Conservation (phyloP, 2,888 invertebrate species). For the Lochmaea crataegi region DNA sequence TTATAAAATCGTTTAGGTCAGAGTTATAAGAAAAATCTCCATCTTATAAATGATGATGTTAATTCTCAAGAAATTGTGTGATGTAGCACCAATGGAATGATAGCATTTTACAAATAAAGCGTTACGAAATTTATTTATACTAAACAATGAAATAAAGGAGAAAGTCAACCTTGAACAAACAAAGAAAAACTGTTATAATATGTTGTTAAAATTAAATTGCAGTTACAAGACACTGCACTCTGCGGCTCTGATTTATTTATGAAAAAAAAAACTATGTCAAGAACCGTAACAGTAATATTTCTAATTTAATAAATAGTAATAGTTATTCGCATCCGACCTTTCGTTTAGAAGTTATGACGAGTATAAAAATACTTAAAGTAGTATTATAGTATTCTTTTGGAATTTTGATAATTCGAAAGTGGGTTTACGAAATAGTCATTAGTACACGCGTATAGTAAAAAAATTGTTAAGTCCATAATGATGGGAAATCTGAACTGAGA, state of each 20-base stretch:
- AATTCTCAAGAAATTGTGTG: background rate
- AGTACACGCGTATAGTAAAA: too few species aligned
- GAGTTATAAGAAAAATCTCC: background rate
- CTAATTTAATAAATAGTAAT: too few species aligned
- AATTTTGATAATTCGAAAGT: too few species aligned
- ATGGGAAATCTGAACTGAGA: too few species aligned
- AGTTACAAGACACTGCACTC: background rate
- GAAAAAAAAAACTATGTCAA: too few species aligned
- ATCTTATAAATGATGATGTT: background rate
- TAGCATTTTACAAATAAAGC: background rate
- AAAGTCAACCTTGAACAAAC: background rate
- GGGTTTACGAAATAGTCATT: too few species aligned
- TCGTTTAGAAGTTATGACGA: too few species aligned
- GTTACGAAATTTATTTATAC: background rate
- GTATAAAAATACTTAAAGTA: too few species aligned
- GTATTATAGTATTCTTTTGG: too few species aligned
- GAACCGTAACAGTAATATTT: too few species aligned
- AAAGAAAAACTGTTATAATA: background rate
- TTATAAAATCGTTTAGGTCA: background rate
- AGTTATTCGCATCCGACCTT: too few species aligned
- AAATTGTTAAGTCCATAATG: too few species aligned
- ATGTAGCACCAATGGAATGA: background rate
- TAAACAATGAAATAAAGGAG: constrained; percentile 1
- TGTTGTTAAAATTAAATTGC: background rate
- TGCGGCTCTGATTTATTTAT: background rate